Conservation (phyloP, 2,888 invertebrate species). For the Philereme vetulata region DNA sequence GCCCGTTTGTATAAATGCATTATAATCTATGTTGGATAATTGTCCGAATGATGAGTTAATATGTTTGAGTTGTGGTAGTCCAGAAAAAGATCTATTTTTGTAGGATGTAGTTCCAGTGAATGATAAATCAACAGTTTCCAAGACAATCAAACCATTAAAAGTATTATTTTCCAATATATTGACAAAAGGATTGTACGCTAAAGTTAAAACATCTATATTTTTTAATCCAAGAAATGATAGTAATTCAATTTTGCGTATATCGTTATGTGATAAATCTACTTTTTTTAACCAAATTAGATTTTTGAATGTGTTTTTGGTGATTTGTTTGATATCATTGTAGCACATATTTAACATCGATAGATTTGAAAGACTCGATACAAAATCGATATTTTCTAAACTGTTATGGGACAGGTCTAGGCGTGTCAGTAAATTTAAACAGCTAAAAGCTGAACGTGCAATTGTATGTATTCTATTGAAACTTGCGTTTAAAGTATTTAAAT, state of each 20-base stretch:
- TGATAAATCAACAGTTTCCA: conserved; percentile 26
- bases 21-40: conserved; percentile 29
- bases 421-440: conserved; percentile 18
- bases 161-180: conserved; percentile 22
- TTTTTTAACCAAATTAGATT: conserved; percentile 20
- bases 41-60: conserved; percentile 36
- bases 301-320: conserved; percentile 17
- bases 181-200: conserved; percentile 25
- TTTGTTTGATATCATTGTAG: conserved; percentile 27
- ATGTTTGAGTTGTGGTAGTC: conserved; percentile 17
- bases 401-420: conserved; percentile 33
- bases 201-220: conserved; percentile 12
- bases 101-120: conserved; percentile 20
- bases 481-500: conserved; percentile 25
- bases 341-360: conserved; percentile 17
- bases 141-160: conserved; percentile 25
- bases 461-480: conserved; percentile 25
- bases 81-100: conserved; percentile 34
- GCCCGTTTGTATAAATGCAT: conserved; percentile 31
- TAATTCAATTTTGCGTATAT: conserved; percentile 24
- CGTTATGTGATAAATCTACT: conserved; percentile 32
- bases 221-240: conserved; percentile 22
- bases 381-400: conserved; percentile 20
- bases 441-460: conserved; percentile 30
- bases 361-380: conserved; percentile 26